A percentile compares a stretch with the other conserved stretches of the same genome.
Evolutionary conservation across 2,888 invertebrate species (phyloP).

Genomic region (Blastobasis lacticolella): DNA sequence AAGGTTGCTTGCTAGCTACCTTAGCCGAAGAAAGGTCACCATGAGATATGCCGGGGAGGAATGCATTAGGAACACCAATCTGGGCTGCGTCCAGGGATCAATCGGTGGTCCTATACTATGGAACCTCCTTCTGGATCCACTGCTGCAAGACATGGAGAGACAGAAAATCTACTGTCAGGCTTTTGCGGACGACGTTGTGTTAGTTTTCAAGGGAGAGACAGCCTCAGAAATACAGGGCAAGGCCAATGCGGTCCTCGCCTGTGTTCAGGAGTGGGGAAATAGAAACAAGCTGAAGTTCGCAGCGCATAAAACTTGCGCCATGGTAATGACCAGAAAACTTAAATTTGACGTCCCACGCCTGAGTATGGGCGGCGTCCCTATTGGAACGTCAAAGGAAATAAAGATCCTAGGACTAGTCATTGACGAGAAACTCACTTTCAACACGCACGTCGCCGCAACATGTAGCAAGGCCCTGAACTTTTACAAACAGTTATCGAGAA

Average conservation of each 20-base stretch:
- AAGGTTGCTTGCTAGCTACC: background rate
- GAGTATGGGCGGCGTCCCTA: background rate
- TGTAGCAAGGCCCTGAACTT: background rate
- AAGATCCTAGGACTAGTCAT: background rate
- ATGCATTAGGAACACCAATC: background rate
- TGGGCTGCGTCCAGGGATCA: conserved; percentile 11
- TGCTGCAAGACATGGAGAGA: background rate
- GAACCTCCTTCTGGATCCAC: conserved; percentile 9
- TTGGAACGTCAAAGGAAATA: background rate
- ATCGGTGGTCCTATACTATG: conserved; percentile 9
- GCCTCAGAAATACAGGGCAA: background rate
- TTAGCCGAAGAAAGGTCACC: background rate
- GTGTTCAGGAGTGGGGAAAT: conserved; percentile 3
- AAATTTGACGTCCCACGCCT: background rate
- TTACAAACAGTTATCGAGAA: background rate
- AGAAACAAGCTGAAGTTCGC: background rate
- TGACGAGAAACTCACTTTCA: background rate
- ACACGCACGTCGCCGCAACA: background rate
- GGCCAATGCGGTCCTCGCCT: conserved; percentile 3
- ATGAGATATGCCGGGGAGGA: conserved; percentile 9
- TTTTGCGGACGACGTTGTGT: conserved; percentile 2
- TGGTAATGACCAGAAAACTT: background rate
- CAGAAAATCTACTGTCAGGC: conserved; percentile 3
- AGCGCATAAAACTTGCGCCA: background rate
- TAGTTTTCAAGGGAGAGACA: background rate